Evolutionary conservation across 2,888 invertebrate genomes (phyloP).

Genomic region (Clanis bilineata): DNA sequence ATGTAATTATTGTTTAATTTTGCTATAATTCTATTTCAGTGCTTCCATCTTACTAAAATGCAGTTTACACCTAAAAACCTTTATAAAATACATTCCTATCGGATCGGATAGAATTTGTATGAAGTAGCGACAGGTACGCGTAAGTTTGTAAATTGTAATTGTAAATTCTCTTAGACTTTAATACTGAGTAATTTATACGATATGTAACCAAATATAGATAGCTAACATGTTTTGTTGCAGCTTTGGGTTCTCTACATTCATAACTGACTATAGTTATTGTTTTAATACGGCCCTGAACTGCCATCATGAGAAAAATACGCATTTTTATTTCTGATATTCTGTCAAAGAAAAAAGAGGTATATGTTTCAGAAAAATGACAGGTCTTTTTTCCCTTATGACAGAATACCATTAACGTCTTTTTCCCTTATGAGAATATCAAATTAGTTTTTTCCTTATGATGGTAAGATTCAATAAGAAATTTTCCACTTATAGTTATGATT

Average conservation of each 20-base stretch:
- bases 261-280: background rate
- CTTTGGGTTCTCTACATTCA: slow-evolving; percentile 1
- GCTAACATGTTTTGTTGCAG: slow-evolving; percentile 25
- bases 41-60: slow-evolving; percentile 10
- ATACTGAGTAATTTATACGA: slow-evolving; percentile 46
- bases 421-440: no score
- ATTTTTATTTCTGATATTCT: no score
- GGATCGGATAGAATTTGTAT: slow-evolving; percentile 44
- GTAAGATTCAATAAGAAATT: no score
- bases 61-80: slow-evolving; percentile 33
- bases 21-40: background rate
- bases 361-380: no score
- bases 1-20: background rate
- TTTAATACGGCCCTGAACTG: background rate
- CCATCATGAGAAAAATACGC: no score
- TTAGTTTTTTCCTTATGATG: no score
- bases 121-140: slow-evolving; percentile 20
- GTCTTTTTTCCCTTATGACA: no score
- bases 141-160: slow-evolving; percentile 75
- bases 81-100: slow-evolving; percentile 53
- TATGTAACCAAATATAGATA: slow-evolving; percentile 51
- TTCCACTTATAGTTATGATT: no score
- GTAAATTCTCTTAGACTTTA: slow-evolving; percentile 64
- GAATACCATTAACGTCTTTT: no score
- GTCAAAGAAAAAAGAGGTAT: no score